Percentiles rank a stretch among this genome's conserved stretches.
phyloP scores from a whole-genome alignment of 2,797 vertebrate genomes.

The Channa striata region DNA sequence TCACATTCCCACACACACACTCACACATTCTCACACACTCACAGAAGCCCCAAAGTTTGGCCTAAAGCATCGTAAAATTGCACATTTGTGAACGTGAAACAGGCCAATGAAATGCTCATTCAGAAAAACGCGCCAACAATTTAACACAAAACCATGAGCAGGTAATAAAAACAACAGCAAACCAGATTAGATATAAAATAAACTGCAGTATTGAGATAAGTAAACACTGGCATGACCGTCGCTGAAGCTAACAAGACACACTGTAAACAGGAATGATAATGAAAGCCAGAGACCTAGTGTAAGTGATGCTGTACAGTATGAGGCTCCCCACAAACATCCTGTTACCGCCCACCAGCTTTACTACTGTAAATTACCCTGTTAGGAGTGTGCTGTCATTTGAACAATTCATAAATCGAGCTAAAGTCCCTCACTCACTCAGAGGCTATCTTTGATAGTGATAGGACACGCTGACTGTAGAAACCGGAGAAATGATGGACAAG shows the following conservation, averaged over 20 bases:
- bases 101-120: constrained; percentile 2
- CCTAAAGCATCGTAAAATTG: not conserved
- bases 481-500: not conserved
- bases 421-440: not conserved
- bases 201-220: constrained; percentile 10
- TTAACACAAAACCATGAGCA: too few species aligned
- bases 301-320: not conserved
- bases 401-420: not conserved
- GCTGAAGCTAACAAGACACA: constrained; percentile 20
- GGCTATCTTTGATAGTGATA: constrained; percentile 9
- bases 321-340: constrained; percentile 6
- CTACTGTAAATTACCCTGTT: not conserved
- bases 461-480: not conserved
- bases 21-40: not conserved
- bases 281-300: not conserved
- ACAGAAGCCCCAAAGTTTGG: not conserved
- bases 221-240: constrained; percentile 13
- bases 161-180: not conserved
- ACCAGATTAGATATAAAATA: constrained; percentile 17
- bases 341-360: not conserved
- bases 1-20: not conserved
- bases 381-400: not conserved
- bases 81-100: not conserved
- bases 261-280: constrained; percentile 20
- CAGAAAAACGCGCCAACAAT: not conserved